Percentiles rank a stretch among this genome's conserved stretches.
Conservation (phyloP, 2,888 invertebrate species). For the Orthonevra nobilis region DNA sequence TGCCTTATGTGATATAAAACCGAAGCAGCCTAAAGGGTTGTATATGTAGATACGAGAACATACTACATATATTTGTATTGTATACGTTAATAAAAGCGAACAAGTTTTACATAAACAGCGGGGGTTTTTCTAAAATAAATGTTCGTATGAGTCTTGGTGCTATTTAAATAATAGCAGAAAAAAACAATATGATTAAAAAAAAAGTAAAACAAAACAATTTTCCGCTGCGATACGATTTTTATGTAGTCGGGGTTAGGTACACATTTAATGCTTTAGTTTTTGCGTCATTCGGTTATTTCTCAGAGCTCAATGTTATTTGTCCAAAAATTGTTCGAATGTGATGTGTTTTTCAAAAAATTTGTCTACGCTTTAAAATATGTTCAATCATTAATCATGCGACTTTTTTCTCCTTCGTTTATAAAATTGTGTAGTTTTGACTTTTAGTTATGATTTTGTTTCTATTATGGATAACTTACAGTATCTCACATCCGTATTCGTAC, state of each 20-base stretch:
- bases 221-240: slow-evolving; percentile 1
- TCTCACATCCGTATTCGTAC: too few species aligned
- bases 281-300: slow-evolving; percentile 14
- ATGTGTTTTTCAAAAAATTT: background rate
- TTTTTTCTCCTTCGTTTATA: too few species aligned
- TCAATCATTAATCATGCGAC: background rate
- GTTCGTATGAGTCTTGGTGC: too few species aligned
- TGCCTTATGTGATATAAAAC: background rate
- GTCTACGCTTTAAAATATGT: background rate
- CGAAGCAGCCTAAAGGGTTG: slow-evolving; percentile 12
- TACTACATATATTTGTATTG: slow-evolving; percentile 47
- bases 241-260: too few species aligned
- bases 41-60: background rate
- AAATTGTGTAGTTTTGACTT: too few species aligned
- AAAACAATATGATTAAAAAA: too few species aligned
- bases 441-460: too few species aligned
- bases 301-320: slow-evolving; percentile 3
- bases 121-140: too few species aligned
- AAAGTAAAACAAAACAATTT: too few species aligned
- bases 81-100: slow-evolving; percentile 41
- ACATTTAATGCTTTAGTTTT: slow-evolving; percentile 9
- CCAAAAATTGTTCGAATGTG: background rate
- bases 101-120: slow-evolving; percentile 24
- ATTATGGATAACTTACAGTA: too few species aligned
- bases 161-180: too few species aligned